Evolutionary conservation across 2,888 invertebrate genomes (phyloP), one percentile per base, ranked within the genome.

Genomic region (Cataglyphis rosenhaueri): DNA sequence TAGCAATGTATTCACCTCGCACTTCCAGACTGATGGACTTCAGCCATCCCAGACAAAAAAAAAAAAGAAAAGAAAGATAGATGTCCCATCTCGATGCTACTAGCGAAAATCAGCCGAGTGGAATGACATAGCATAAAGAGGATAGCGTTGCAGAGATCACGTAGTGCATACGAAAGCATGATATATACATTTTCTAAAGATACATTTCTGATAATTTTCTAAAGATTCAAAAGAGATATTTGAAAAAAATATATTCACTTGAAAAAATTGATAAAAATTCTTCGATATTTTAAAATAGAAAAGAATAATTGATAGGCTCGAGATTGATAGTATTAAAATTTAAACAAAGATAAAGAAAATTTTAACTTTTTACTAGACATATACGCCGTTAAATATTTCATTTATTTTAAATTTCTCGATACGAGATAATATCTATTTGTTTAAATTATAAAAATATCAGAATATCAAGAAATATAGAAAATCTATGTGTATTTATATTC

Each of bases 1-100:
- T 59, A 70, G 57, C 44, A 70, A 71, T 44, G 78, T 70, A 66
- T 59, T 21, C 32, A 18, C 15, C 68, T 25, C 18, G 41, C 25
- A 59, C 41, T 78, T 70, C 35, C 44, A 32, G 25, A 5, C 32
- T 71, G 57, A 78, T 35, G 71, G 44, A 25, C 78, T 59, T 70
- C 25, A 44, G 59, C 71, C 12, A 35, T 44, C 12, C 2, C 21
- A 18, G 3, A 44, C n/a, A 78, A 70, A 78, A n/a, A 55, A 0
- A 25, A 29, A 78, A 70, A n/a, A 55, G 1, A 25, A 66, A 48
- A 68, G 21, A 41, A 44, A 59, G 25, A 66, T 21, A 29, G 12
- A 70, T 32, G 44, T 25, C 12, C n/a, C 59, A 35, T 29, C 38
- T 57, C 38, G 32, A 76, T 9, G 38, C 12, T 32, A 70, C 6